A percentile compares a stretch with the other conserved stretches of the same genome.
Conservation (phyloP, 2,113 vertebrate species). For the Herpailurus yagouaroundi region DNA sequence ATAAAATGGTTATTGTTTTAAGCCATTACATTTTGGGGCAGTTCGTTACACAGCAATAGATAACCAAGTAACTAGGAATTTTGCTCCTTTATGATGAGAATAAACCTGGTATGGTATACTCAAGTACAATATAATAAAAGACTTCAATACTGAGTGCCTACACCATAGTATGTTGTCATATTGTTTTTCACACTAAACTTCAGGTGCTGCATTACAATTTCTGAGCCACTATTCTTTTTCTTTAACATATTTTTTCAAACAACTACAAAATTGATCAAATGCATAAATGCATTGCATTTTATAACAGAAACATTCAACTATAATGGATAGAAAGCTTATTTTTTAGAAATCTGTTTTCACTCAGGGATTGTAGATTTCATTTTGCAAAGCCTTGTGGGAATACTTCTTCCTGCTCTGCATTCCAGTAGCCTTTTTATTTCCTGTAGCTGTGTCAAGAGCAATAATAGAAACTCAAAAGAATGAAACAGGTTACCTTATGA, state of each 20-base stretch:
- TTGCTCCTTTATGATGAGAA: not conserved
- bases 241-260: constrained; percentile 54
- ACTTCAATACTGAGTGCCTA: not conserved
- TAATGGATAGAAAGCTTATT: constrained; percentile 77
- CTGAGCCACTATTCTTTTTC: constrained; percentile 9
- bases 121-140: not conserved
- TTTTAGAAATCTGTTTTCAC: constrained; percentile 86
- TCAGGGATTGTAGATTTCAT: constrained; percentile 85
- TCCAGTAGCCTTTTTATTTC: constrained; percentile 89
- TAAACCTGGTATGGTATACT: not conserved
- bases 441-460: constrained; percentile 86
- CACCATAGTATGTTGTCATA: not conserved
- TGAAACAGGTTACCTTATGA: constrained; percentile 84
- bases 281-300: constrained; percentile 74
- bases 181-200: constrained; percentile 58
- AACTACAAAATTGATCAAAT: constrained; percentile 69
- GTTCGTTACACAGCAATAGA: not conserved
- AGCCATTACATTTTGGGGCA: not conserved
- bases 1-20: not conserved
- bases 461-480: constrained; percentile 81
- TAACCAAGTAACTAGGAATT: not conserved
- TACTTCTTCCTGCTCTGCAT: constrained; percentile 85
- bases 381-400: constrained; percentile 86
- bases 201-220: constrained; percentile 40
- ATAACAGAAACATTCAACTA: constrained; percentile 73